phyloP scores from a whole-genome alignment of 2,888 invertebrate species.

The Brenthis daphne region DNA sequence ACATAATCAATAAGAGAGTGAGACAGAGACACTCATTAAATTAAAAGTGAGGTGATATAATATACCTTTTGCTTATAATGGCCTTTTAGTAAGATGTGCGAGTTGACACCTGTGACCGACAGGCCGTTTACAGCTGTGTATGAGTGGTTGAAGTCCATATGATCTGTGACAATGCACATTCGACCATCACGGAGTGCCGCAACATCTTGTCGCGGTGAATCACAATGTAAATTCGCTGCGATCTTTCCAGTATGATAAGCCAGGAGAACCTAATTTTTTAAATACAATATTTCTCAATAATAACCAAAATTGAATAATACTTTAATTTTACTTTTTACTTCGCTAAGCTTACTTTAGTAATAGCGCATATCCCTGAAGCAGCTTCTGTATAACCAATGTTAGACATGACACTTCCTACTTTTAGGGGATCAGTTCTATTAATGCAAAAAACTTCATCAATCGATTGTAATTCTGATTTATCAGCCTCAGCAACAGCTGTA shows the following conservation, averaged over 20 bases:
- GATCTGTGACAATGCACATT: slow-evolving; percentile 81
- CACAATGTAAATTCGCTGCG: slow-evolving; percentile 88
- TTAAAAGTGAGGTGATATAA: background rate
- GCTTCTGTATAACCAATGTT: slow-evolving; percentile 74
- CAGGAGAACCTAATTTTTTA: slow-evolving; percentile 68
- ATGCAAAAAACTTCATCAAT: slow-evolving; percentile 82
- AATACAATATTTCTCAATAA: background rate
- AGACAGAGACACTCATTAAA: background rate
- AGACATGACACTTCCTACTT: slow-evolving; percentile 79
- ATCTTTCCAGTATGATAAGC: slow-evolving; percentile 86
- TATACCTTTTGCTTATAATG: slow-evolving; percentile 60
- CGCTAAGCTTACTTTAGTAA: slow-evolving; percentile 76
- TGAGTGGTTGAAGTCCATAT: slow-evolving; percentile 78
- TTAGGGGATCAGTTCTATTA: slow-evolving; percentile 79
- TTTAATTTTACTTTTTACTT: too few species aligned
- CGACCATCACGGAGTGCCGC: slow-evolving; percentile 77
- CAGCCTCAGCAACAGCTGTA: slow-evolving; percentile 78
- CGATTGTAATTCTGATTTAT: slow-evolving; percentile 85
- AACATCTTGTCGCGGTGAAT: slow-evolving; percentile 78
- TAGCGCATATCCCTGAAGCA: slow-evolving; percentile 75
- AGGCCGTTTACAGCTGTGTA: slow-evolving; percentile 62
- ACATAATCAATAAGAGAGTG: too few species aligned
- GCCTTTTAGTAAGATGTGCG: slow-evolving; percentile 62
- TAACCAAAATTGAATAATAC: too few species aligned
- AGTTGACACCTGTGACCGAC: slow-evolving; percentile 60